Evolutionary conservation across 2,113 vertebrate genomes (phyloP).

Genomic region (Cebus imitator): DNA sequence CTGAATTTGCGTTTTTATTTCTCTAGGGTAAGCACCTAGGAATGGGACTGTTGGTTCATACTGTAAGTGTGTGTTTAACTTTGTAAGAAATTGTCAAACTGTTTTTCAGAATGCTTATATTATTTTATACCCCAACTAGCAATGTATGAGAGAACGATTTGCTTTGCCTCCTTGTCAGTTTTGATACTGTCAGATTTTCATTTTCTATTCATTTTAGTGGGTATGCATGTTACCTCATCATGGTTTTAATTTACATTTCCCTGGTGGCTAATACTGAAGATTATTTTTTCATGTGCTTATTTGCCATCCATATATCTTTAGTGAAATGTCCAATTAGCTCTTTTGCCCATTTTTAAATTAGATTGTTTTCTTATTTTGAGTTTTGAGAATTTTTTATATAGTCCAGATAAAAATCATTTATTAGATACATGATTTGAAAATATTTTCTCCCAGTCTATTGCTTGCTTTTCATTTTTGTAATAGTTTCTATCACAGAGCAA

Average conservation of each 20-base stretch:
- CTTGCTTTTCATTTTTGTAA: not conserved
- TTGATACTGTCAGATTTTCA: not conserved
- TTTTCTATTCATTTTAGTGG: not conserved
- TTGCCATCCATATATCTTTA: not conserved
- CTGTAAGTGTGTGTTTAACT: not conserved
- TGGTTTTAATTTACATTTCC: not conserved
- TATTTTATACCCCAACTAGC: not conserved
- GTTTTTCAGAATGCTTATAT: not conserved
- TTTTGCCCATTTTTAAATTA: not conserved
- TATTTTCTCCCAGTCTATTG: not conserved
- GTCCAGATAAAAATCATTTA: not conserved
- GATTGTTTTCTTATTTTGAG: not conserved
- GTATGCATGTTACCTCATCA: not conserved
- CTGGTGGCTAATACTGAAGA: too few relatives aligned
- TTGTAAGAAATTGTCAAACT: not conserved
- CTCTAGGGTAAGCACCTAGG: not conserved
- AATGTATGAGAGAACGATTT: not conserved
- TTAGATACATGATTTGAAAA: not conserved
- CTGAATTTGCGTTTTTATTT: not conserved
- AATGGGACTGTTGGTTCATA: not conserved
- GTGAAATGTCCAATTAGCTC: not conserved
- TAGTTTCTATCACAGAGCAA: not conserved
- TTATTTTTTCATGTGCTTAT: not conserved
- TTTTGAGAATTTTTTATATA: not conserved
- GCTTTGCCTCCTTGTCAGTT: not conserved